Percentiles rank a stretch among this genome's conserved stretches.
Conservation (phyloP, 1,140 invertebrate genomes). For the Araneus ventricosus region DNA sequence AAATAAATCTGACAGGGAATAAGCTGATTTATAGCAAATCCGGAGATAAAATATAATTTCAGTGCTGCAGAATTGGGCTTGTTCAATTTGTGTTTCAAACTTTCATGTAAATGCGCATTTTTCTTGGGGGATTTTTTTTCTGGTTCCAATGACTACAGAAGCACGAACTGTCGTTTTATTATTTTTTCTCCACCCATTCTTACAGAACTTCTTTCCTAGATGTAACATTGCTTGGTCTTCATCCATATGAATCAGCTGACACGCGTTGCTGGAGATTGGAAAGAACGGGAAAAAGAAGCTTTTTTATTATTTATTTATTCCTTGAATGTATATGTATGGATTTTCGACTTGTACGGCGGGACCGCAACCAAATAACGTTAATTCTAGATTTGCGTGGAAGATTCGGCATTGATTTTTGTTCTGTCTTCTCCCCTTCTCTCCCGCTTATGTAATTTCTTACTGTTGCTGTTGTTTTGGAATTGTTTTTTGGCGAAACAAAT, state of each 20-base stretch:
- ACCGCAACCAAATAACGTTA: slow-evolving; percentile 72
- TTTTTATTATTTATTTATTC: slow-evolving; percentile 75
- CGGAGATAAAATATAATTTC: slow-evolving; percentile 44
- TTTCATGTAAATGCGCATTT: slow-evolving; percentile 58
- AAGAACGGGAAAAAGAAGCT: slow-evolving; percentile 41
- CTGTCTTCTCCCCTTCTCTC: background rate
- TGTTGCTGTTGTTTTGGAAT: background rate
- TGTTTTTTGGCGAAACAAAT: background rate
- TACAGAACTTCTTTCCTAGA: background rate
- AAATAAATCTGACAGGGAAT: slow-evolving; percentile 33
- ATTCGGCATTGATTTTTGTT: background rate
- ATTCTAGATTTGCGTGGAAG: slow-evolving; percentile 67
- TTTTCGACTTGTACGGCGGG: slow-evolving; percentile 49
- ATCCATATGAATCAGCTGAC: slow-evolving; percentile 72
- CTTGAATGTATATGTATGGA: slow-evolving; percentile 59
- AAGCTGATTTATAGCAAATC: slow-evolving; percentile 34
- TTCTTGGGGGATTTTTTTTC: slow-evolving; percentile 19
- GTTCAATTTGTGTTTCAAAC: slow-evolving; percentile 36
- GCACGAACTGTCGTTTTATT: slow-evolving; percentile 47
- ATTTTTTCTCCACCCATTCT: slow-evolving; percentile 28
- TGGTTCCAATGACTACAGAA: slow-evolving; percentile 22
- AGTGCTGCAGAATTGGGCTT: background rate
- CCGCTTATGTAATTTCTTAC: background rate
- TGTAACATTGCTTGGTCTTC: slow-evolving; percentile 51
- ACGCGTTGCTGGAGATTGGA: slow-evolving; percentile 48